Percentiles rank a stretch among this genome's conserved stretches.
Evolutionary conservation across 2,888 invertebrate species (phyloP).

Genomic region (Poecilus cupreus): DNA sequence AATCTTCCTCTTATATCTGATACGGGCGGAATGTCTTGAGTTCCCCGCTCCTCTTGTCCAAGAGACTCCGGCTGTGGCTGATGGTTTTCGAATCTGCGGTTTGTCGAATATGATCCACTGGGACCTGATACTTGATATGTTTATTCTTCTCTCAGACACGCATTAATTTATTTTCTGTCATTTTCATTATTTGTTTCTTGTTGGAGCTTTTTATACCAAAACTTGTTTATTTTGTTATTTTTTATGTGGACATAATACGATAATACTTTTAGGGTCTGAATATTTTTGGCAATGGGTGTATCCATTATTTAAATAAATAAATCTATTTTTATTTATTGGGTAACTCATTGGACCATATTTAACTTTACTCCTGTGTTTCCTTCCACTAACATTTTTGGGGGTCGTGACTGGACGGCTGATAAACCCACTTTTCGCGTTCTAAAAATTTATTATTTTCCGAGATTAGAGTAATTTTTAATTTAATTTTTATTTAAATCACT

Average conservation of each 20-base stretch:
- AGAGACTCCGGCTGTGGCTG: neutral
- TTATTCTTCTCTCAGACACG: conserved; percentile 30
- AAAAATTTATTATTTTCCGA: no score
- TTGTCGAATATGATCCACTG: conserved; percentile 58
- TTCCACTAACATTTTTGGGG: no score
- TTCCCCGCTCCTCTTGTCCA: neutral
- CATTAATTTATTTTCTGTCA: conserved; percentile 39
- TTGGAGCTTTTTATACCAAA: neutral
- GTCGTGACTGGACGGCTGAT: no score
- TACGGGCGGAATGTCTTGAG: conserved; percentile 61
- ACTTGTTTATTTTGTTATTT: neutral
- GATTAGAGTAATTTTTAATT: neutral
- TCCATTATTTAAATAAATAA: no score
- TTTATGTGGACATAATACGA: neutral
- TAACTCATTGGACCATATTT: no score
- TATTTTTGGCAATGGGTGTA: no score
- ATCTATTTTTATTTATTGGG: no score
- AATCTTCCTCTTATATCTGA: conserved; percentile 63
- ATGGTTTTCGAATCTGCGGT: conserved; percentile 51
- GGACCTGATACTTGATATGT: conserved; percentile 43
- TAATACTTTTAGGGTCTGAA: no score
- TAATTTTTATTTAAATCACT: neutral
- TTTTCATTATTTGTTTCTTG: conserved; percentile 40
- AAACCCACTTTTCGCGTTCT: no score
- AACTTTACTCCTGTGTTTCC: neutral